Base-by-base conservation (phyloP, 2,113 vertebrate genomes). In the Odobenus rosmarus region DNA sequence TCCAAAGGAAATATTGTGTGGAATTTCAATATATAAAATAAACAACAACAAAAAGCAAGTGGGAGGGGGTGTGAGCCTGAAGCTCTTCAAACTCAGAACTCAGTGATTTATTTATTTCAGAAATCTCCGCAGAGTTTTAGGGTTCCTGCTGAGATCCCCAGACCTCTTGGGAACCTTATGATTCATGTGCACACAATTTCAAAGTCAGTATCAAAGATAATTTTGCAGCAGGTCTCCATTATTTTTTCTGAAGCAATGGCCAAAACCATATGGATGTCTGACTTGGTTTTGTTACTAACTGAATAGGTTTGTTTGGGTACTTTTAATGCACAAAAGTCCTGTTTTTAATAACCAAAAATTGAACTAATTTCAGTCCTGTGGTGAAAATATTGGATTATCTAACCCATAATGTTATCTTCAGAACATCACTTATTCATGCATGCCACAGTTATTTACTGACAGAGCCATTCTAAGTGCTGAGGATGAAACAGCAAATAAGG, bases 261-360 rank as follows among this genome's bases (percentile, higher is more conserved):
- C 62, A 31, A 76, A 74, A 88, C 15, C 10, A 53, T 59, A 39
- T 31, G 13, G 19, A 86, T 89, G 74, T 88, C 53, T 84, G 28
- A 80, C 31, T 88, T 95, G 21, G 28, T 61, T 93, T 95, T 24
- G 33, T 74, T 69, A 49, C 9, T 31, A 92, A 82, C 51, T 83
- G 62, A 36, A 39, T 93, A 26, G 9, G 11, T 84, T 93, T 85
- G 14, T 76, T 74, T 93, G 36, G 7, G 7, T 84, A 67, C 36
- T 79, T 84, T 93, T 79, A 71, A 92, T 81, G 16, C 55, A 49
- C 6, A 55, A 71, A 61, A 42, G 24, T 57, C 21, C n/a, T 77
- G 26, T 57, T 88, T 93, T 95, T 76, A 93, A 81, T 93, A 61
- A 85, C 28, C 59, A 79, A 94, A 86, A 89, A 21, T 72, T 84